Evolutionary conservation across 92 coral and sea anemone species (phyloP).

Genomic region (Porites cylindrica): DNA sequence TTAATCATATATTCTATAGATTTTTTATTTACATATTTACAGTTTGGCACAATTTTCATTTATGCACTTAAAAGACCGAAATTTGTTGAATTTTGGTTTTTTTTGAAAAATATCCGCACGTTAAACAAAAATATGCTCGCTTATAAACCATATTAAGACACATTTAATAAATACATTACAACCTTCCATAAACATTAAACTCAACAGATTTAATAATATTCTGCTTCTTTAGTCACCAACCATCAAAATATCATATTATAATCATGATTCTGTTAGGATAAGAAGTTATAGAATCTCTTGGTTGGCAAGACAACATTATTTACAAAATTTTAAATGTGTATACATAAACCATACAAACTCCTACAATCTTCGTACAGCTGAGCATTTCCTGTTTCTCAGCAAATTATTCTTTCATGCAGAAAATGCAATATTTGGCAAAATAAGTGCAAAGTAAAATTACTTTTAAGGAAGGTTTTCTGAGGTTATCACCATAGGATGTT

Average conservation of each 20-base stretch:
- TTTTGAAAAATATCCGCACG: slow-evolving; percentile 42
- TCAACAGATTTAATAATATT: not conserved
- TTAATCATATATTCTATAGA: no score
- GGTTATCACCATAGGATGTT: no score
- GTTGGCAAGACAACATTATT: slow-evolving; percentile 27
- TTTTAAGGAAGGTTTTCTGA: no score
- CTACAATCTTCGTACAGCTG: not conserved
- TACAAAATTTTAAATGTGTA: slow-evolving; percentile 20
- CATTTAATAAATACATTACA: slow-evolving; percentile 31
- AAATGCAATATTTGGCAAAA: no score
- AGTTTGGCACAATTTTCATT: not conserved
- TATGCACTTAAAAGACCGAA: not conserved
- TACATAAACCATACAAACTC: slow-evolving; percentile 2
- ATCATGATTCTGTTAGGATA: not conserved
- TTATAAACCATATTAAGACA: slow-evolving; percentile 1
- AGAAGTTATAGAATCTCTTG: slow-evolving; percentile 10
- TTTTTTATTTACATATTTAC: slow-evolving; percentile 38
- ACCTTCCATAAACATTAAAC: slow-evolving; percentile 35
- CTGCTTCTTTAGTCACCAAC: not conserved
- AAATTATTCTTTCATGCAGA: no score
- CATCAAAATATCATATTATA: slow-evolving; percentile 8
- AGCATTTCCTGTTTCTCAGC: not conserved
- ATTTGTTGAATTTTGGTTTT: slow-evolving; percentile 7
- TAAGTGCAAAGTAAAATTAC: no score
- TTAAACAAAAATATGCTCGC: slow-evolving; percentile 45